Conservation (phyloP, 1,140 invertebrate genomes). For the Sarcophaga bullata region DNA sequence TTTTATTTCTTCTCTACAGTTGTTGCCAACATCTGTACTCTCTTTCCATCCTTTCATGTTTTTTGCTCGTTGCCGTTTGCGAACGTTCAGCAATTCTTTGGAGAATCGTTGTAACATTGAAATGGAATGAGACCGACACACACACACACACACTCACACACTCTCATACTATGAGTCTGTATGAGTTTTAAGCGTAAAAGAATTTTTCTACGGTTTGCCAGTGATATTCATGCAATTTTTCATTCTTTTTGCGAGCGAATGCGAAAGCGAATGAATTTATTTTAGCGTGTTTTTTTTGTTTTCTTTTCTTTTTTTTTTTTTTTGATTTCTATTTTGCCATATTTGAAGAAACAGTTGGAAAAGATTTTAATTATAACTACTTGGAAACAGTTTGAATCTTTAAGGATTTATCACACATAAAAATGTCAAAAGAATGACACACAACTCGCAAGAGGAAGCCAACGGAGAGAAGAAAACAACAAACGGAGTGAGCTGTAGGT, state of each 20-base stretch:
- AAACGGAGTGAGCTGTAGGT: no score
- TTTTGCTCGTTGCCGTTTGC: not conserved
- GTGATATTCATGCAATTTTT: no score
- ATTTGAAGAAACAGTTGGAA: conserved; percentile 18
- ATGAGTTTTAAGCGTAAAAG: not conserved
- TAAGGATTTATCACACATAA: not conserved
- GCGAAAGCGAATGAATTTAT: no score
- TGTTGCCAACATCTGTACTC: no score
- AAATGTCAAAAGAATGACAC: conserved; percentile 10
- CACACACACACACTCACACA: not conserved
- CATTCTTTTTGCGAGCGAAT: no score
- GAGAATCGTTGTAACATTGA: conserved; percentile 17
- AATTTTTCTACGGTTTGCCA: not conserved
- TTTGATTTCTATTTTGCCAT: not conserved
- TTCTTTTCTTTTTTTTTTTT: not conserved
- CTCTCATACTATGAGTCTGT: not conserved
- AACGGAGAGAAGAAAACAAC: no score
- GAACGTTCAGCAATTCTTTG: not conserved
- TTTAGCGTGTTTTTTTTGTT: not conserved
- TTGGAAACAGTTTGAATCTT: conserved; percentile 26
- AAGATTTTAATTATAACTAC: conserved; percentile 27
- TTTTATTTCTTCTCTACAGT: not conserved
- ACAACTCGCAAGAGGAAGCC: no score
- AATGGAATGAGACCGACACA: not conserved
- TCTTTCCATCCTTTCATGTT: not conserved